phyloP scores from a whole-genome alignment of 2,797 vertebrate genomes.

The Danio tinwini region DNA sequence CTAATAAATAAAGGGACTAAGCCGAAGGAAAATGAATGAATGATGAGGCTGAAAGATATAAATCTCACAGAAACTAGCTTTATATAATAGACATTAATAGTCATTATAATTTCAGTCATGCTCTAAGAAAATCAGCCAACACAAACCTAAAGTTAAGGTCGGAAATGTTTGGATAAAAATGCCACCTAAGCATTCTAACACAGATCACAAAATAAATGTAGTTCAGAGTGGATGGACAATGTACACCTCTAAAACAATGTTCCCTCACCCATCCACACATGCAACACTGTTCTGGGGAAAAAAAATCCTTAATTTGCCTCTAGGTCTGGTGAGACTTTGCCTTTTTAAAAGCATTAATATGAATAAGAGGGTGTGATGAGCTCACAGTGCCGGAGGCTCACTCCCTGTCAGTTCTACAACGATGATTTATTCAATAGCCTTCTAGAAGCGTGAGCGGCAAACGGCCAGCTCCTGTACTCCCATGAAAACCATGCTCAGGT shows the following conservation, averaged over 20 bases:
- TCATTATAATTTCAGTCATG: not conserved
- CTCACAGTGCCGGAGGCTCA: slow-evolving; percentile 21
- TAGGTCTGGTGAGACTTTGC: slow-evolving; percentile 17
- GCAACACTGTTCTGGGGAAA: not conserved
- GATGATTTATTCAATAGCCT: slow-evolving; percentile 45
- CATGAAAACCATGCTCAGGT: slow-evolving; percentile 37
- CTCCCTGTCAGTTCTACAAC: slow-evolving; percentile 37
- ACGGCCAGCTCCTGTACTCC: slow-evolving; percentile 21
- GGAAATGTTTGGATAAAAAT: not conserved
- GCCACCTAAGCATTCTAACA: not conserved
- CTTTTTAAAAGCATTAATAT: slow-evolving; percentile 46
- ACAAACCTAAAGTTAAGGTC: not conserved
- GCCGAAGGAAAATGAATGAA: too few species aligned
- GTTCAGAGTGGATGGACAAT: not conserved
- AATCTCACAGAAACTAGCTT: not conserved
- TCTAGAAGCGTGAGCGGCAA: slow-evolving; percentile 6
- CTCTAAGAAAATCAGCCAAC: not conserved
- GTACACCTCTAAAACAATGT: slow-evolving; percentile 6
- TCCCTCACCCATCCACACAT: not conserved
- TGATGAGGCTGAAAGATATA: too few species aligned
- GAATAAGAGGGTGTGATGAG: slow-evolving; percentile 39
- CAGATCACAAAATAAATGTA: not conserved
- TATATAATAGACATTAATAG: not conserved
- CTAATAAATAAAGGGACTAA: too few species aligned
- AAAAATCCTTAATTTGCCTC: not conserved